Evolutionary conservation across 2,888 invertebrate species (phyloP), one percentile per base, ranked within the genome.

Genomic region (Petrolisthes cinctipes): DNA sequence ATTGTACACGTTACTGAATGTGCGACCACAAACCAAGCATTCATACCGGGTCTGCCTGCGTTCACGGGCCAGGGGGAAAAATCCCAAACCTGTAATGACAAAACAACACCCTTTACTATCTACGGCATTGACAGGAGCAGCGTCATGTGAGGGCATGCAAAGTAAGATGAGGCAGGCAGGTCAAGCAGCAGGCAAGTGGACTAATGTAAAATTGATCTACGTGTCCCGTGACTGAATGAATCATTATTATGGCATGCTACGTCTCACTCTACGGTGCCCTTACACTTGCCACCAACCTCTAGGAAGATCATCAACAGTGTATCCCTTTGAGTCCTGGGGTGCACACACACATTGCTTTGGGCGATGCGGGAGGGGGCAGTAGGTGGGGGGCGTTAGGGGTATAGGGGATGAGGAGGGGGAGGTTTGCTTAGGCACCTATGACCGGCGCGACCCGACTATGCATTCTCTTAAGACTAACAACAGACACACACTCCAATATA

Each of bases 1-100:
- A 85, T 89, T 89, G 84, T 89, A 89, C 85, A 87, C 87, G 71
- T 87, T 89, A 85, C 89, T 89, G 87, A 89, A 87, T 79, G 89
- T 87, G 68, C 88, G 87, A 85, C 89, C 87, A 86, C 89, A 89
- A 73, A 88, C 85, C 73, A 81, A 87, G 86, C 89, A 89, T 87
- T 88, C 89, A 87, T 88, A 86, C 83, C 89, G 89, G 78, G 85
- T 84, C 89, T 86, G 86, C 82, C 86, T 86, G 89, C 89, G 89
- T 80, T 85, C 86, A 84, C 82, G 89, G 81, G 80, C 88, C 84
- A 84, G 81, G 88, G 88, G 88, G 88, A 88, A 88, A 88, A 88
- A 88, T 80, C 84, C 84, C 88, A 88, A 88, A 88, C 88, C 88
- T 88, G 88, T 85, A 88, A 88, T 73, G 84, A 88, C 85, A 88